phyloP scores from a whole-genome alignment of 2,113 vertebrate genomes.

The Eptesicus fuscus region DNA sequence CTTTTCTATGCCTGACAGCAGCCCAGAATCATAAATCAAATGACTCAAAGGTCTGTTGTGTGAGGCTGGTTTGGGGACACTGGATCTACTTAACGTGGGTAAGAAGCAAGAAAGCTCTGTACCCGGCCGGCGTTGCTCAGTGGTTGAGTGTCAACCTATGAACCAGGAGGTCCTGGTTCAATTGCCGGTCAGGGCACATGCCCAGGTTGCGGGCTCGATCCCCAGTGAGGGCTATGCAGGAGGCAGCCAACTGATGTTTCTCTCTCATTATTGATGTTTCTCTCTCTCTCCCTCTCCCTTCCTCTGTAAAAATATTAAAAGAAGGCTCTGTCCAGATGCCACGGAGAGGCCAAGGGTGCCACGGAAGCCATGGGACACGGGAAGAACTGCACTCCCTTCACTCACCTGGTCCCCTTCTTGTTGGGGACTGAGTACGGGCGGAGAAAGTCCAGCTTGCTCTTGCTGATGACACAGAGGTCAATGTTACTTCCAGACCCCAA shows the following conservation, averaged over 20 bases:
- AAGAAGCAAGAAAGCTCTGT: background rate
- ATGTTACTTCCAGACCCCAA: slow-evolving; percentile 98
- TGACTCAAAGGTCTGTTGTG: background rate
- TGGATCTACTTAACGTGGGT: background rate
- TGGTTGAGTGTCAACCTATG: too few species aligned
- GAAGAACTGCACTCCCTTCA: background rate
- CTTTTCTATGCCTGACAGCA: background rate
- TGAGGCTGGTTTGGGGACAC: background rate
- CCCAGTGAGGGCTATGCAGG: too few species aligned
- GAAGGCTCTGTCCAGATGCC: background rate
- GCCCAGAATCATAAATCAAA: background rate
- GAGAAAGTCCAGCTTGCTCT: slow-evolving; percentile 93
- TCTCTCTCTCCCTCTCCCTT: too few species aligned
- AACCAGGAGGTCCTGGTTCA: too few species aligned
- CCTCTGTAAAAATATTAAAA: too few species aligned
- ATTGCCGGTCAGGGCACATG: too few species aligned
- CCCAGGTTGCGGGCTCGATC: too few species aligned
- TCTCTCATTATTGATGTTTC: too few species aligned
- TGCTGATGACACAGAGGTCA: slow-evolving; percentile 95
- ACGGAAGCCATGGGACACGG: background rate
- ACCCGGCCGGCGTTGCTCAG: too few species aligned
- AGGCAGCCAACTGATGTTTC: too few species aligned
- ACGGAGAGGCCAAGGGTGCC: background rate
- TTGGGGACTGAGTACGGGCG: slow-evolving; percentile 92
- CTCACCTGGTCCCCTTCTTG: slow-evolving; percentile 94